Percentiles rank a stretch among this genome's conserved stretches.
These are phyloP conservation scores for Drosophila melanogaster DNA, from an alignment of 1,140 invertebrate species.

Conservation along the genomic window Release_6_plus_ISO1_MT NT_033779.5:3393501-3394000, in stretches of 20 bases:
- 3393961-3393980: slow-evolving; percentile 70
- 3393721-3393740: neutral
- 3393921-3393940: slow-evolving; percentile 76
- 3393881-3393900: neutral
- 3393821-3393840: slow-evolving; percentile 23
- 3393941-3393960: slow-evolving; percentile 68
- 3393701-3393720: neutral
- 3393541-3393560: neutral
- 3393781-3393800: slow-evolving; percentile 9
- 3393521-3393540: neutral
- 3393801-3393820: slow-evolving; percentile 29
- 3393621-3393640: no score
- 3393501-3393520: neutral
- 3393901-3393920: slow-evolving; percentile 33
- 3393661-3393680: neutral
- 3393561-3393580: no score
- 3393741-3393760: slow-evolving; percentile 2
- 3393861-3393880: neutral
- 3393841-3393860: neutral
- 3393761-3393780: slow-evolving; percentile 49
- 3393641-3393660: neutral
- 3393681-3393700: neutral
- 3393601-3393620: no score
- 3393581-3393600: no score
- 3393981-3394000: slow-evolving; percentile 59